Evolutionary conservation across 1,140 invertebrate genomes (phyloP).

Genomic region (Drosophila sucinea): DNA sequence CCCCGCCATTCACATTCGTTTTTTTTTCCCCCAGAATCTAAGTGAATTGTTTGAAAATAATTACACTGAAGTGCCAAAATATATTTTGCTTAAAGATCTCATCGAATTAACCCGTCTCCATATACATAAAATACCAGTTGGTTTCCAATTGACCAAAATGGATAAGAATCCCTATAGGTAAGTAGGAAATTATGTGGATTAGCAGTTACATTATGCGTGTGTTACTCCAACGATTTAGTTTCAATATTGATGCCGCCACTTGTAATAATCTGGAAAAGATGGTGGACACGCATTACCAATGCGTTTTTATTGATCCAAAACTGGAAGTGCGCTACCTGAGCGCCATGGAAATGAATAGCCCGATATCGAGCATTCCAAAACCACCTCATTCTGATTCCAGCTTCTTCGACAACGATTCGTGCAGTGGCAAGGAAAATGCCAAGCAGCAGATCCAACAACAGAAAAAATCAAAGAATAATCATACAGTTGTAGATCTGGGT

Average conservation of each 20-base stretch:
- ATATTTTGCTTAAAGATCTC: conserved; percentile 44
- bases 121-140: conserved; percentile 58
- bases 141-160: conserved; percentile 40
- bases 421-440: conserved; percentile 12
- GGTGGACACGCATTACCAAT: not conserved
- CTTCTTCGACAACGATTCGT: not conserved
- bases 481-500: no score
- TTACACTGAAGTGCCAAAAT: conserved; percentile 9
- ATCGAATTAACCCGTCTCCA: conserved; percentile 28
- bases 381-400: not conserved
- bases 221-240: conserved; percentile 15
- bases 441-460: not conserved
- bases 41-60: conserved; percentile 22
- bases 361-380: not conserved
- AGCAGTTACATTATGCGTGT: not conserved
- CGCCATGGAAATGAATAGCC: not conserved
- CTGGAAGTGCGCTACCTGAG: conserved; percentile 33
- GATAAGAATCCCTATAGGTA: conserved; percentile 65
- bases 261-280: conserved; percentile 5
- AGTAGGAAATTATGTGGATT: not conserved
- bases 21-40: conserved; percentile 36
- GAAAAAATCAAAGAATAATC: not conserved
- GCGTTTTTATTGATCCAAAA: conserved; percentile 38
- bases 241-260: not conserved
- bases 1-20: not conserved